Evolutionary conservation across 1,140 invertebrate species (phyloP).

Genomic region (Mylabris phalerata): DNA sequence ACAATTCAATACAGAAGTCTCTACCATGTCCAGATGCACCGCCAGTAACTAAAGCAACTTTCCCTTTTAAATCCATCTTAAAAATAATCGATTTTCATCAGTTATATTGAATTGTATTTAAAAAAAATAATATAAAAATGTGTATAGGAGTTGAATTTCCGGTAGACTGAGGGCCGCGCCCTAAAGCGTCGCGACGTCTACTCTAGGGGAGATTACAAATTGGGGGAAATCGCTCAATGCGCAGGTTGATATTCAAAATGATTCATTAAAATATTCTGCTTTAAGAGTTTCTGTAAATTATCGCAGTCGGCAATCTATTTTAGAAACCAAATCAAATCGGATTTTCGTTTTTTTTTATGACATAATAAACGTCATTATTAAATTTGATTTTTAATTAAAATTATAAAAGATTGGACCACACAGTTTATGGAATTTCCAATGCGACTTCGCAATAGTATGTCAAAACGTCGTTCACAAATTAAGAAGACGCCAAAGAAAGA

Average conservation of each 20-base stretch:
- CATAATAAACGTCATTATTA: too few species aligned
- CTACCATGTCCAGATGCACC: conserved; percentile 68
- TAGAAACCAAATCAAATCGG: too few species aligned
- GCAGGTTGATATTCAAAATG: conserved; percentile 1
- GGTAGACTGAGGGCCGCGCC: conserved; percentile 12
- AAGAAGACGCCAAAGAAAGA: too few species aligned
- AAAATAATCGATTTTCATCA: too few species aligned
- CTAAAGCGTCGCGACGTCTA: conserved; percentile 18
- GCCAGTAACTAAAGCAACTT: conserved; percentile 68
- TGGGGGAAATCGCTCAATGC: conserved; percentile 2
- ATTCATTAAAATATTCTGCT: conserved; percentile 11
- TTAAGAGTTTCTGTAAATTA: too few species aligned
- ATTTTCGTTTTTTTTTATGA: too few species aligned
- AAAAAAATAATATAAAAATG: conserved; percentile 1
- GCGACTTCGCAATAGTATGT: conserved; percentile 1
- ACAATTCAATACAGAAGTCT: conserved; percentile 61
- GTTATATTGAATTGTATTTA: background rate
- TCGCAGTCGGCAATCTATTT: too few species aligned
- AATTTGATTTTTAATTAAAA: too few species aligned
- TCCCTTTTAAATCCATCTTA: conserved; percentile 59
- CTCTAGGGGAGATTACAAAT: background rate
- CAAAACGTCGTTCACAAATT: too few species aligned
- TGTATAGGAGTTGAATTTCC: background rate
- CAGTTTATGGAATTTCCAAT: conserved; percentile 7
- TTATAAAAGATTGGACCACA: conserved; percentile 6